Base-by-base conservation (phyloP, 1,140 invertebrate species). In the Drosophila kurseongensis region DNA sequence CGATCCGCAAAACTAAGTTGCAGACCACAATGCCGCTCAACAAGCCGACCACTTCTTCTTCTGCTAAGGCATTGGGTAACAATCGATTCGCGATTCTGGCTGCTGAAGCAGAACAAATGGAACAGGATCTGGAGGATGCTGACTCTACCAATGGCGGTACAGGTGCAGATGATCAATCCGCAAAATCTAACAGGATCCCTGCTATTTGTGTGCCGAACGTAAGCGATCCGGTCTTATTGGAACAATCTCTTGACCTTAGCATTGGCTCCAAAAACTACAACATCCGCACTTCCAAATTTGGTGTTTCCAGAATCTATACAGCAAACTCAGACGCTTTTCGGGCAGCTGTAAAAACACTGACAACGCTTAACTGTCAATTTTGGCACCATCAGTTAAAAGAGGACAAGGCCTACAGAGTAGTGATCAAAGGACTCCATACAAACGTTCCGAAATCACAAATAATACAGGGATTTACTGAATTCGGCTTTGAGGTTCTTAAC, bases 331-430 rank as follows among this genome's bases (percentile, higher is more conserved):
- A 68, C 6, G 58, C 57, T 36, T 68, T 74, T 2, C 58, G 71
- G 0, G 13, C 13, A 16, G 14, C 42, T 14, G 63, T 74, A 9
- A 56, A 38, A 38, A 13, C 16, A 29, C 16, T 67, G 14, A 67
- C 16, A 10, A 27, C 44, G 7, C 36, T 40, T 8, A 74, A 61
- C 32, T 68, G 52, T 5, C 23, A 55, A 45, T 73, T 54, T 40
- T 60, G 56, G 50, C 56, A 67, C 8, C 56, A 60, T 13, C 69
- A 73, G 16, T 55, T 73, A 0, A 67, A 60, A 45, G 50, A 67
- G n/a, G 56, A 73, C 5, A 60, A 66, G 18, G 8, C 62, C 10
- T 60, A 38, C 51, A 60, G 23, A 35, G 62, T 55, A 9, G 56
- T 59, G 9, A 10, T 54, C 10, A 54, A 47, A 48, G 29, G 29